Base-by-base conservation (phyloP, 2,888 invertebrate genomes). In the Thumatha senex region DNA sequence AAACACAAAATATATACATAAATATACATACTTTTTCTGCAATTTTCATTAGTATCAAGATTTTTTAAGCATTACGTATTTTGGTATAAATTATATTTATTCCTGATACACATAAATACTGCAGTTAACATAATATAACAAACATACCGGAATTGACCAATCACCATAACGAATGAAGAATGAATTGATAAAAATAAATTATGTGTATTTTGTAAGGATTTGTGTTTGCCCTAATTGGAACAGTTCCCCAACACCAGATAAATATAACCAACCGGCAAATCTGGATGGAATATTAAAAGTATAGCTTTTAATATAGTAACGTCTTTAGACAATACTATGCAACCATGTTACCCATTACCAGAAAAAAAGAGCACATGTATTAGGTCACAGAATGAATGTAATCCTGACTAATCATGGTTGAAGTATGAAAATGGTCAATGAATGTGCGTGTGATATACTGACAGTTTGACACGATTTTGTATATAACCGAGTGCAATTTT, bases 81-180 rank as follows among this genome's bases (percentile, higher is more conserved):
- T 24, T 5, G 5, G 18, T 24, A 24, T 5, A 24, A n/a, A n/a
- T n/a, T 24, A 4, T 24, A 24, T 24, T 4, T 2, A 24, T 24
- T 24, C 18, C 5, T 18, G 7, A 3, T 15, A 36, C 15, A n/a
- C 11, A 39, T 38, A 13, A 48, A 48, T 38, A 48, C 43, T 11
- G 1, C 14, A 42, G 15, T 18, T 30, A n/a, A 24, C 18, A 18
- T 43, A 12, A 43, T 7, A 35, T 44, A 24, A 43, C n/a, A 39
- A 33, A 24, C 12, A 29, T 40, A 40, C 11, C 18, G n/a, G 7
- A 41, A 43, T 18, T 14, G 39, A 43, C 43, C 38, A 39, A 48
- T 48, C 31, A 48, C 24, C 31, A 42, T 36, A 31, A 11, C 38
- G 30, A 11, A 48, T 24, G 18, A 14, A 48, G 15, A 42, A 11